Evolutionary conservation across 2,113 vertebrate species (phyloP), one percentile per base, ranked within the genome.

Genomic region (Solea solea): DNA sequence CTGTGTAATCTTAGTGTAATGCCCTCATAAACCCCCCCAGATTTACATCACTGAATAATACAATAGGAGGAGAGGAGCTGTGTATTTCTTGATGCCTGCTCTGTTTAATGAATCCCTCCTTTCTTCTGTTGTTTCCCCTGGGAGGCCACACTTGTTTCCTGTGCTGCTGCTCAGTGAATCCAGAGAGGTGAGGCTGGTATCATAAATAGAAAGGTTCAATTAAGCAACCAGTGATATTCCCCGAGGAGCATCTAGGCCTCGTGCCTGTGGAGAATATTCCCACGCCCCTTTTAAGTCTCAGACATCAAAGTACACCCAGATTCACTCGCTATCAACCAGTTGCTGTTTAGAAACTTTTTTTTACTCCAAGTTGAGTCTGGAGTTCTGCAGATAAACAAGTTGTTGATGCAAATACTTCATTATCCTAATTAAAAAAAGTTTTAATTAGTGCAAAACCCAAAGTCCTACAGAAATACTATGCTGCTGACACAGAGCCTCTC

Each of bases 1-100:
- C 79, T 76, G 59, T 78, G 73, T 90, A 93, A 93, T 93, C 90
- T 91, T 83, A 66, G 78, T 86, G 83, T 91, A 92, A 93, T 92
- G 84, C 86, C 79, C 59, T 77, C 74, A 78, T 84, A 81, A 90
- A 81, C 72, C 87, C 74, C 74, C 27, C 63, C 71, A 78, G 80
- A 82, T 90, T 91, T 82, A 83, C 81, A 85, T 76, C 68, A 49
- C 75, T 84, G 82, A 89, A 90, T 88, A 91, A 89, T 81, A 90
- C 77, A 88, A 84, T 64, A 85, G 69, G 80, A 64, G 57, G 13
- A 67, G 58, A 63, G 65, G 76, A 85, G 78, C 68, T 51, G 76
- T 41, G 64, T 72, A 60, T 64, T 80, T 83, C 73, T 81, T 77
- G 59, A 80, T 83, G 81, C 61, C 9, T 51, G 0, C 11, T 15